Conservation (phyloP, 2,797 vertebrate species). For the Micromesistius poutassou region DNA sequence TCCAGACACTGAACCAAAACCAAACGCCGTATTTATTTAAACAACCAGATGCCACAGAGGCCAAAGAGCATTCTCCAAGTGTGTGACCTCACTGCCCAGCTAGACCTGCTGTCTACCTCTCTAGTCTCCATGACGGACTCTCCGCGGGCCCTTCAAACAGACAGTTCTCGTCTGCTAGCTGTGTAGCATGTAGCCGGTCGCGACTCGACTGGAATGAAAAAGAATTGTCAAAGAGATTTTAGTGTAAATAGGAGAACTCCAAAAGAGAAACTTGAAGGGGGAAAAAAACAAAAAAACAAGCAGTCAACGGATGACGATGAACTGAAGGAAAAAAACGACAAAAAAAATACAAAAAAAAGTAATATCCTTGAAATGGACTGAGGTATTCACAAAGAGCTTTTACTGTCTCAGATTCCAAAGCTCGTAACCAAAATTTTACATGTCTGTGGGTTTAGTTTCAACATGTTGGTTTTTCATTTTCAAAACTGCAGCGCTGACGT, state of each 20-base stretch:
- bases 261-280: constrained; percentile 80
- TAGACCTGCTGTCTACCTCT: constrained; percentile 99
- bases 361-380: constrained; percentile 84
- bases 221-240: constrained; percentile 74
- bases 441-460: constrained; percentile 93
- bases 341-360: constrained; percentile 67
- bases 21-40: constrained; percentile 67
- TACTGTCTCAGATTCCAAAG: constrained; percentile 99
- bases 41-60: constrained; percentile 88
- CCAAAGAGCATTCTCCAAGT: constrained; percentile 99
- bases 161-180: constrained; percentile 84
- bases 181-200: constrained; percentile 93
- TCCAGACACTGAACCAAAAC: constrained; percentile 63
- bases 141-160: constrained; percentile 84
- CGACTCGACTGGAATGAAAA: constrained; percentile 75
- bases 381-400: constrained; percentile 88
- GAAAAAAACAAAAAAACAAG: constrained; percentile 58
- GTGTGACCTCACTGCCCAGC: constrained; percentile 98
- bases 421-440: constrained; percentile 99
- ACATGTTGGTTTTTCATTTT: constrained; percentile 87
- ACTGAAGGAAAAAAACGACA: not conserved
- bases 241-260: constrained; percentile 71
- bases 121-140: constrained; percentile 89
- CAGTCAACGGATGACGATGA: constrained; percentile 46
- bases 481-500: constrained; percentile 71